Percentiles rank a stretch among this genome's conserved stretches.
phyloP scores from a whole-genome alignment of 2,797 vertebrate species.

The Distichodus sexfasciatus region DNA sequence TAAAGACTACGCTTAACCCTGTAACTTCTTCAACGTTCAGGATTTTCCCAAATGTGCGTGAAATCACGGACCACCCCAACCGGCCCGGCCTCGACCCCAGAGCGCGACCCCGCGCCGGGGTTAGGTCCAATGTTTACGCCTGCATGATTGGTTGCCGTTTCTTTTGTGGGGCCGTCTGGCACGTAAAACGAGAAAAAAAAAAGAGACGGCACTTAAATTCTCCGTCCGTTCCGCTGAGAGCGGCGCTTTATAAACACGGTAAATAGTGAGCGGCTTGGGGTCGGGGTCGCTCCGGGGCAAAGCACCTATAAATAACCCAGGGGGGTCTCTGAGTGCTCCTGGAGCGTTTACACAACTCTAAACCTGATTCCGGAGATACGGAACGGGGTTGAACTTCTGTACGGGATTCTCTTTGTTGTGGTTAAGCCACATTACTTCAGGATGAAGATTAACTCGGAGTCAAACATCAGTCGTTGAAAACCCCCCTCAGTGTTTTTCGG shows the following conservation, averaged over 20 bases:
- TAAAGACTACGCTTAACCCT: too few relatives aligned
- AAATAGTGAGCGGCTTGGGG: constrained; percentile 69
- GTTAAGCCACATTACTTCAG: not conserved
- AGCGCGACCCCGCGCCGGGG: constrained; percentile 59
- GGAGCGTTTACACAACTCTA: constrained; percentile 4
- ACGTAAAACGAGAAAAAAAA: constrained; percentile 67
- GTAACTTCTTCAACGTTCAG: too few relatives aligned
- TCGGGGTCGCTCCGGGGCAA: constrained; percentile 65
- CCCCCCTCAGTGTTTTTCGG: too few relatives aligned
- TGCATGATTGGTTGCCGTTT: constrained; percentile 72
- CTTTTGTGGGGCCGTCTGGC: constrained; percentile 63
- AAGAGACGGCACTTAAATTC: constrained; percentile 74
- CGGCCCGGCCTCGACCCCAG: constrained; percentile 42
- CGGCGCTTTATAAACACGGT: constrained; percentile 72
- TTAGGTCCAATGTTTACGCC: constrained; percentile 71
- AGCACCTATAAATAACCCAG: constrained; percentile 50
- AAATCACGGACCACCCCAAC: constrained; percentile 51
- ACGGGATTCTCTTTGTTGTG: not conserved
- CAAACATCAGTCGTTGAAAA: too few relatives aligned
- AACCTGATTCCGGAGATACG: not conserved
- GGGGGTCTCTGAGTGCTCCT: not conserved
- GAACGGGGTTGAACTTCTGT: not conserved
- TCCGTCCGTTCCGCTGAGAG: constrained; percentile 58
- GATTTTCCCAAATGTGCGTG: constrained; percentile 58
- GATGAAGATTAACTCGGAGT: not conserved